phyloP scores from a whole-genome alignment of 2,888 invertebrate species.

The Linnaemya tessellans region DNA sequence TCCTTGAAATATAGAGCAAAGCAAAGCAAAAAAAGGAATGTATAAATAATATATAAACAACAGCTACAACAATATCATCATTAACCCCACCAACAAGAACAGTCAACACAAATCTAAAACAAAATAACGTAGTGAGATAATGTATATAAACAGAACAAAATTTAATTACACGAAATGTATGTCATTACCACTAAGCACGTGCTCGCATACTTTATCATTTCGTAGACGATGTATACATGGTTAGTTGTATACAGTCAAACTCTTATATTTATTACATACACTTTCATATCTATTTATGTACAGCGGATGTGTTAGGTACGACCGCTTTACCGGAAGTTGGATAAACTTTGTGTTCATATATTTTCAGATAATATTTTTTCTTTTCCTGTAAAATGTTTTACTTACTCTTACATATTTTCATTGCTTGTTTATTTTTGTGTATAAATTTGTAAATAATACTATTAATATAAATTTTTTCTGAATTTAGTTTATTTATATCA shows the following conservation, averaged over 20 bases:
- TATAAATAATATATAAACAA: slow-evolving; percentile 47
- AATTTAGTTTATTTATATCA: slow-evolving; percentile 13
- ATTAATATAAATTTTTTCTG: neutral
- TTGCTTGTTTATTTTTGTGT: slow-evolving; percentile 19
- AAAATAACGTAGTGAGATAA: slow-evolving; percentile 66
- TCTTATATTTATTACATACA: neutral
- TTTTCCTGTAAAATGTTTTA: slow-evolving; percentile 1
- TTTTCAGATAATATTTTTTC: slow-evolving; percentile 32
- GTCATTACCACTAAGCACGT: slow-evolving; percentile 73
- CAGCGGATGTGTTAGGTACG: slow-evolving; percentile 38
- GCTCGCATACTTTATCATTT: slow-evolving; percentile 28
- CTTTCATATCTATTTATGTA: neutral
- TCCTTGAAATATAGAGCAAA: slow-evolving; percentile 53
- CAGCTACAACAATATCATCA: slow-evolving; percentile 49
- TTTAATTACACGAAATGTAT: slow-evolving; percentile 71
- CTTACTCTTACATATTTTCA: slow-evolving; percentile 27
- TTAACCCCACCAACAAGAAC: slow-evolving; percentile 35
- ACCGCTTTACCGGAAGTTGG: slow-evolving; percentile 60
- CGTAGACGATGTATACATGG: slow-evolving; percentile 14
- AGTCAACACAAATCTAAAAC: neutral
- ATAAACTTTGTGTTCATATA: slow-evolving; percentile 51
- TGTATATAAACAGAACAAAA: slow-evolving; percentile 66
- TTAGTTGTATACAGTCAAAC: slow-evolving; percentile 11
- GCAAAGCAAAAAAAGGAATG: slow-evolving; percentile 25
- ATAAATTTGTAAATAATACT: too few species aligned